A percentile compares a stretch with the other conserved stretches of the same genome.
Conservation (phyloP, 1,140 invertebrate genomes). For the Fopius arisanus region DNA sequence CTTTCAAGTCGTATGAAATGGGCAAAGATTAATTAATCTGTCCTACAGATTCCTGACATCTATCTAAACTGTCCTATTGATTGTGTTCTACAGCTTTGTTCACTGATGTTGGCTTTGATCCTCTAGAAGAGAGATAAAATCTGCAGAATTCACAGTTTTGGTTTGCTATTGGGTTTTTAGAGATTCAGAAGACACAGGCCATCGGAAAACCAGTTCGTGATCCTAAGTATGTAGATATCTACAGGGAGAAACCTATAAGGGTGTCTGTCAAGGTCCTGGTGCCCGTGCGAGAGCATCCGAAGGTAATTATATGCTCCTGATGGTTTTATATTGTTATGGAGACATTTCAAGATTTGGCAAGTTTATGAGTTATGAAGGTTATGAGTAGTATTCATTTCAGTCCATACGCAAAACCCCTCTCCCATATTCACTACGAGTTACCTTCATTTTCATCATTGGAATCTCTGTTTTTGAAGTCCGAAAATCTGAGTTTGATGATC, state of each 20-base stretch:
- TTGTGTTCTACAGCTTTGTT: background rate
- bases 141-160: background rate
- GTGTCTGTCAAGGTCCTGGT: slow-evolving; percentile 85
- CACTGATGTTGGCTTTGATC: background rate
- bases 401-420: too few species aligned
- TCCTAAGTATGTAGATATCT: slow-evolving; percentile 82
- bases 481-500: too few species aligned
- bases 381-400: too few species aligned
- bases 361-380: too few species aligned
- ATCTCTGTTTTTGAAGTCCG: too few species aligned
- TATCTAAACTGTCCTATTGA: background rate
- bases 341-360: too few species aligned
- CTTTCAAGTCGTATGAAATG: background rate
- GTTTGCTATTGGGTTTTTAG: slow-evolving; percentile 58
- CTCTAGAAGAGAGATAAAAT: background rate
- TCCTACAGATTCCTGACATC: slow-evolving; percentile 1
- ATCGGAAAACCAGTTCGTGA: slow-evolving; percentile 70
- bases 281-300: slow-evolving; percentile 87
- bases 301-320: slow-evolving; percentile 68
- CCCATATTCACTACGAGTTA: too few species aligned
- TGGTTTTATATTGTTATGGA: too few species aligned
- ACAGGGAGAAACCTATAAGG: slow-evolving; percentile 84
- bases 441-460: too few species aligned
- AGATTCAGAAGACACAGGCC: slow-evolving; percentile 71
- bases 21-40: slow-evolving; percentile 18